Base-by-base conservation (phyloP, 2,888 invertebrate species). In the Xestobium rufovillosum region DNA sequence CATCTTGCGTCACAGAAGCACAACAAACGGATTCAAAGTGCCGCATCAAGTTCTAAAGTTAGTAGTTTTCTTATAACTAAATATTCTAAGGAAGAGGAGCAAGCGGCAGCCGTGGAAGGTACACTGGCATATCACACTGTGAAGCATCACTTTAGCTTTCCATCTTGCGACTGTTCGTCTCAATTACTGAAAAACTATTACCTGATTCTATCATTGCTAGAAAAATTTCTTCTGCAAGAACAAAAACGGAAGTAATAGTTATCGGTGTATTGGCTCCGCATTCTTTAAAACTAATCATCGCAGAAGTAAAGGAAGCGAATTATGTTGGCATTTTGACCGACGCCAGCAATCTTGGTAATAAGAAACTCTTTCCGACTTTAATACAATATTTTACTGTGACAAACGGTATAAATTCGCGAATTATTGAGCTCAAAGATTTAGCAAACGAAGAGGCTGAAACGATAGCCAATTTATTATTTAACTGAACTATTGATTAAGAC, bases 311-410 rank as follows among this genome's bases (percentile, higher is more conserved):
- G n/a, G n/a, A n/a, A n/a, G n/a, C n/a, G n/a, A n/a, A n/a, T 29
- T 50, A 34, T 37, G 27, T 43, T 6, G 35, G 44, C 25, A 36
- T 44, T 27, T 23, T 26, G 19, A 48, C 44, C n/a, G 47, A 51
- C 41, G 41, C 42, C 32, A 48, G 45, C 12, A 48, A 48, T 31
- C 43, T 48, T 26, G 43, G 39, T 4, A 37, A 28, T 31, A 19
- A 26, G n/a, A 50, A 51, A 43, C 26, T 50, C 33, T 48, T 47
- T 31, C 50, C 50, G 4, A 16, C 45, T 6, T 10, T 50, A 3
- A 15, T 49, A 10, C 48, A 48, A 26, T 52, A 47, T 36, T 49
- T 47, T 39, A 34, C 47, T 40, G 35, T 36, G 32, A 35, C 42
- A 31, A 36, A 27, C 25, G 45, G 51, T 9, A 43, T 50, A 31